Base-by-base conservation (phyloP, 1,140 invertebrate species). In the Drosophila prosaltans region DNA sequence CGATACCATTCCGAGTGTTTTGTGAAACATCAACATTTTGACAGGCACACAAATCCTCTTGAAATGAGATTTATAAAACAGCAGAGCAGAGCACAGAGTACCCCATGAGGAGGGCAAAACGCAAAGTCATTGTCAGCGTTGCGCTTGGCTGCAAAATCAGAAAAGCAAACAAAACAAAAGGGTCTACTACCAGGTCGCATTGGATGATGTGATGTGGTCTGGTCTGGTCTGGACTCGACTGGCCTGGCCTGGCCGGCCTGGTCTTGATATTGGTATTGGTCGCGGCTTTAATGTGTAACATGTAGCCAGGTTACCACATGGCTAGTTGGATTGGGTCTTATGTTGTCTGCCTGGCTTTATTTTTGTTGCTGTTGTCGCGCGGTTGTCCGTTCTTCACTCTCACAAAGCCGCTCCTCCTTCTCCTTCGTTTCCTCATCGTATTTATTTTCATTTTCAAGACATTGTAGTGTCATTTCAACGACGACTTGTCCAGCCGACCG, bases 11-110 rank as follows among this genome's bases (percentile, higher is more conserved):
- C 78, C 76, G 70, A 86, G 83, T 88, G 84, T 88, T 88, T 88
- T 88, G 85, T 89, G 84, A 84, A 89, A 89, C 84, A 89, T 89
- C 84, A 89, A 89, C 84, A 89, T 89, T 89, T 89, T 89, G 84
- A 89, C 84, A 89, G 84, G 74, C 84, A 81, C 80, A 89, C 84
- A 89, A 89, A 89, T 89, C 84, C 85, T 89, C 84, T 89, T 89
- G 80, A 89, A 89, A 89, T 89, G 78, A 75, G 84, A 84, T 89
- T 86, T 89, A 88, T 89, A 88, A 88, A 88, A 89, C 84, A 89
- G 45, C 80, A 79, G 72, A 64, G 65, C 72, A 79, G 51, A 62
- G 73, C 67, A 67, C 61, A 65, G 36, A 4, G 45, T 51, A 51
- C 24, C 45, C 65, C 58, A 72, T 36, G 28, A 61, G 62, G 51